A percentile compares a stretch with the other conserved stretches of the same genome.
These are phyloP conservation scores for Teinopalpus imperialis DNA, from an alignment of 2,888 invertebrate species.

Conservation along the genomic window DNA sequence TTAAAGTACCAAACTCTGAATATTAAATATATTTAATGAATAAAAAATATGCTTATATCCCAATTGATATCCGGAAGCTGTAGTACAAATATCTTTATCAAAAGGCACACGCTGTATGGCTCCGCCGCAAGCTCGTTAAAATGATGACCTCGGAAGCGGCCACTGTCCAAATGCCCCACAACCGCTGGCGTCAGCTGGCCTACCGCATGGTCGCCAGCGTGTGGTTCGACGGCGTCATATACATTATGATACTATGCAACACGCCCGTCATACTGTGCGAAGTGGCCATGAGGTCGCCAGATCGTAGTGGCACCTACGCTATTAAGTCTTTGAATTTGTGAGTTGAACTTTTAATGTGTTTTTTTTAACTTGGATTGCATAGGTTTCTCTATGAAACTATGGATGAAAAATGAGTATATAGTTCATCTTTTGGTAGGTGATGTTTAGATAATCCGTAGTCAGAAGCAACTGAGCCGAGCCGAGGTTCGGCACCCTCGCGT, in stretches of 20 bases:
- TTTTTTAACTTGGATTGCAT: no score
- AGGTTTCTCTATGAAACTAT: no score
- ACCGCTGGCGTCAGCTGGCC: conserved; percentile 56
- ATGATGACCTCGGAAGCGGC: conserved; percentile 58
- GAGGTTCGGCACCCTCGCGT: no score
- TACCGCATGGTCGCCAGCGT: conserved; percentile 55
- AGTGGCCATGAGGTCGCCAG: conserved; percentile 50
- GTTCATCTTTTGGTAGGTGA: no score
- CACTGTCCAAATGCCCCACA: conserved; percentile 55
- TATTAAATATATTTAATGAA: no score
- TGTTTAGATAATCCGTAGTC: no score
- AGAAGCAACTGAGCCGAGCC: no score
- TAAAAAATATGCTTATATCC: no score
- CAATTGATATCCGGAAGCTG: no score
- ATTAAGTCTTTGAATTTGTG: conserved; percentile 67
- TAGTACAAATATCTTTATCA: no score
- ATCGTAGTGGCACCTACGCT: conserved; percentile 32
- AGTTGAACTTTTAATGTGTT: conserved; percentile 45
- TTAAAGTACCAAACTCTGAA: no score
- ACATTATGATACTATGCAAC: conserved; percentile 64
- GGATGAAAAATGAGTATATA: no score
- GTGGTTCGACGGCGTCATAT: conserved; percentile 73
- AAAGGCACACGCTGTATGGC: conserved; percentile 68
- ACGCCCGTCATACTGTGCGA: conserved; percentile 70
- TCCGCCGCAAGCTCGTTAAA: conserved; percentile 63